Conservation (phyloP, 2,888 invertebrate genomes). For the Monochamus alternatus region DNA sequence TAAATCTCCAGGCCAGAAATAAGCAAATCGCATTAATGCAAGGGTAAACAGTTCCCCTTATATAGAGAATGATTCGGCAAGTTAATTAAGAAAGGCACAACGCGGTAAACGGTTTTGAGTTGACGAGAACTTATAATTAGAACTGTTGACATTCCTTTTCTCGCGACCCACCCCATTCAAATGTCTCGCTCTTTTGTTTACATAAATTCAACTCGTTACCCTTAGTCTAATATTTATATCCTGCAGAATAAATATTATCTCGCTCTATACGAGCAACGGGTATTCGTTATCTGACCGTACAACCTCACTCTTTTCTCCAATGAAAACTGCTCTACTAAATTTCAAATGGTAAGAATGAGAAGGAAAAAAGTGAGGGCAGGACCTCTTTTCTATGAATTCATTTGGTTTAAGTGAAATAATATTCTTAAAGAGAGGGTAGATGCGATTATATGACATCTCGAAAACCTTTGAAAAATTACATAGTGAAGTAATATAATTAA, state of each 20-base stretch:
- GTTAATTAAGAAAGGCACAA: slow-evolving; percentile 40
- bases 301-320: no score
- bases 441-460: no score
- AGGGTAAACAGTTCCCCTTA: slow-evolving; percentile 9
- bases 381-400: no score
- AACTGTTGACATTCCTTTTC: slow-evolving; percentile 50
- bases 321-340: no score
- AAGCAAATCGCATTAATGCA: slow-evolving; percentile 5
- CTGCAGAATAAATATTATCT: slow-evolving; percentile 24
- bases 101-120: slow-evolving; percentile 37
- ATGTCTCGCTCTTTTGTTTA: slow-evolving; percentile 50
- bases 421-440: no score
- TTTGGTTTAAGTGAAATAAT: no score
- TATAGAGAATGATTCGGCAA: slow-evolving; percentile 24
- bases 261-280: background rate
- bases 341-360: no score
- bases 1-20: background rate
- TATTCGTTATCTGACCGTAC: no score
- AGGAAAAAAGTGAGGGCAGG: no score
- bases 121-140: slow-evolving; percentile 53
- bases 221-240: slow-evolving; percentile 39
- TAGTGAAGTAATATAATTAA: no score
- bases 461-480: no score
- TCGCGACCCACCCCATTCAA: slow-evolving; percentile 31
- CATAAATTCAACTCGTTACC: slow-evolving; percentile 50